Conservation (phyloP, 2,797 vertebrate species). For the Lutjanus campechanus region DNA sequence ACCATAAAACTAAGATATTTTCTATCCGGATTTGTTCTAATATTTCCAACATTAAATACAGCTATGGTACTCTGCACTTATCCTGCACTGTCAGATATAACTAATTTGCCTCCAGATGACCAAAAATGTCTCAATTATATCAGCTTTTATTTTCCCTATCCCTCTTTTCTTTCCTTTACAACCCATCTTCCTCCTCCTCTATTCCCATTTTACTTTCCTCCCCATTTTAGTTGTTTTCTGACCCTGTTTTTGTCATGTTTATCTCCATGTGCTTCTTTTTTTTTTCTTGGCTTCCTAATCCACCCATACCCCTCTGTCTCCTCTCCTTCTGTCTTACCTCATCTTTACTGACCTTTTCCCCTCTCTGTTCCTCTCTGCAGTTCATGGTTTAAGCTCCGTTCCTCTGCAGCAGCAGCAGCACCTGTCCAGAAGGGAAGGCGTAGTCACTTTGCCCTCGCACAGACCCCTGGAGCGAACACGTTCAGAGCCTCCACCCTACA, state of each 20-base stretch:
- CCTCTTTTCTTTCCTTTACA: background rate
- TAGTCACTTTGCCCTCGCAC: conserved; percentile 82
- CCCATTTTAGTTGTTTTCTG: background rate
- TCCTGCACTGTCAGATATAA: background rate
- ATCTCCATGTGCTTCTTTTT: background rate
- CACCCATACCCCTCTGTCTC: background rate
- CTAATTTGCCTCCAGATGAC: background rate
- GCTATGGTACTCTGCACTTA: background rate
- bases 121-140: background rate
- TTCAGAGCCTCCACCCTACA: conserved; percentile 92
- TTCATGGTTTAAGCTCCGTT: conserved; percentile 67
- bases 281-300: background rate
- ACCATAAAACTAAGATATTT: background rate
- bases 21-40: background rate
- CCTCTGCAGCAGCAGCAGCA: conserved; percentile 65
- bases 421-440: conserved; percentile 68
- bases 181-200: background rate
- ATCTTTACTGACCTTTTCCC: background rate
- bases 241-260: background rate
- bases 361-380: conserved; percentile 50
- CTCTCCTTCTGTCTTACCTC: background rate
- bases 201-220: background rate
- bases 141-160: background rate
- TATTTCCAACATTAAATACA: background rate
- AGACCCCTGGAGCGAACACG: conserved; percentile 89